Base-by-base conservation (phyloP, 1,140 invertebrate genomes). In the Anastrepha ludens region DNA sequence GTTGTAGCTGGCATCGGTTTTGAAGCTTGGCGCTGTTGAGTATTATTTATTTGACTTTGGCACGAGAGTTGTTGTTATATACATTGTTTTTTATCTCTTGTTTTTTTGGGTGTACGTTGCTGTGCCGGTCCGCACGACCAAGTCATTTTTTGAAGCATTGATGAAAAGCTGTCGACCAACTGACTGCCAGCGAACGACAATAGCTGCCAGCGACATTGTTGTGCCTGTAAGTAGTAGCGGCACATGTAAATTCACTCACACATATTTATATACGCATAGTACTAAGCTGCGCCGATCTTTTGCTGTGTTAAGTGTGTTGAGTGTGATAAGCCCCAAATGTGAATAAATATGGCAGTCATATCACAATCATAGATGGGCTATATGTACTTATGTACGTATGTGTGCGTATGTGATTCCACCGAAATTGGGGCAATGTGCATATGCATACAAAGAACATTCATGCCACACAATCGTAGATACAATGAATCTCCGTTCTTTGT, bases 291-390 rank as follows among this genome's bases (percentile, higher is more conserved):
- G 11, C 41, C 41, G 41, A 44, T 44, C 67, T 74, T 47, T 20
- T 70, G 65, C 39, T 70, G 39, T 44, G 39, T 1, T 74, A 47
- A 15, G 67, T 74, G 5, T 6, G 67, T 39, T 74, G 67, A 47
- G 67, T 74, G 67, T 74, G 67, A 74, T 74, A 74, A 74, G 67
- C 67, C 41, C 41, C 67, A 74, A 74, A 74, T 74, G 67, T 47
- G 67, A 11, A 74, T 41, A 74, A 74, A 74, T 74, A 74, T 74
- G 67, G 41, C 39, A 74, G 67, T 67, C 20, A 67, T 67, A 67
- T 67, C 64, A 67, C 64, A 41, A 67, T 67, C 9, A 39, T 67
- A 67, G 7, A 3, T 55, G 11, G 50, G 50, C 11, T 55, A 7
- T 55, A 8, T 55, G 50, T 55, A 55, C 6, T 2, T 55, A 55